Evolutionary conservation across 2,888 invertebrate genomes (phyloP).

Genomic region (Gisinianus flammeolus): DNA sequence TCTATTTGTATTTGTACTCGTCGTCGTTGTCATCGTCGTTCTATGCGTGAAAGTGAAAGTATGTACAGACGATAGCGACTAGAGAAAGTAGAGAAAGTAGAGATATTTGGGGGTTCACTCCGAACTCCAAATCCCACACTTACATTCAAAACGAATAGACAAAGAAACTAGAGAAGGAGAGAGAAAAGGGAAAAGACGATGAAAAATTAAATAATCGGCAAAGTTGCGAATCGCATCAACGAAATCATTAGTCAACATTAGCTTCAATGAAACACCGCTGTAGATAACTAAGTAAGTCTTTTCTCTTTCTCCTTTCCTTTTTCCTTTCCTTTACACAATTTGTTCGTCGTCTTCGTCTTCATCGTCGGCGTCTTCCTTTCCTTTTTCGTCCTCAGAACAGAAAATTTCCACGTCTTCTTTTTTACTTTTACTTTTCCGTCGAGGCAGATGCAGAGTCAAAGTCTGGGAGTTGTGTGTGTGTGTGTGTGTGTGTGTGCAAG

Average conservation of each 20-base stretch:
- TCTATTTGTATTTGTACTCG: no score
- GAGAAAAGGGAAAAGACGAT: slow-evolving; percentile 20
- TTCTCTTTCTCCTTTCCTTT: neutral
- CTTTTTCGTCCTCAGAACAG: neutral
- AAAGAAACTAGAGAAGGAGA: slow-evolving; percentile 4
- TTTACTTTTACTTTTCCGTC: no score
- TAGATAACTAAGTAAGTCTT: neutral
- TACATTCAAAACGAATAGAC: no score
- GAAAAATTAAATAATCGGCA: slow-evolving; percentile 43
- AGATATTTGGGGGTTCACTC: no score
- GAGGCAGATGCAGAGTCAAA: no score
- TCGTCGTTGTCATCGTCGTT: no score
- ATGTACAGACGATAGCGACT: no score
- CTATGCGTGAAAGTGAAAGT: no score
- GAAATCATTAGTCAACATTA: slow-evolving; percentile 45
- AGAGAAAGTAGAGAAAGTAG: neutral
- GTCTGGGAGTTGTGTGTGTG: neutral
- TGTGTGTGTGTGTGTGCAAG: neutral
- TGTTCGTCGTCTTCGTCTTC: neutral
- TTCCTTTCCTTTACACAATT: neutral
- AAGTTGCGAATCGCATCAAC: slow-evolving; percentile 36
- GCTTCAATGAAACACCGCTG: slow-evolving; percentile 30
- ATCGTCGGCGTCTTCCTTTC: neutral
- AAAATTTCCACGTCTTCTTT: no score
- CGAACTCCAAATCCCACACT: no score